Conservation (phyloP, 2,888 invertebrate genomes). For the Teinopalpus imperialis region DNA sequence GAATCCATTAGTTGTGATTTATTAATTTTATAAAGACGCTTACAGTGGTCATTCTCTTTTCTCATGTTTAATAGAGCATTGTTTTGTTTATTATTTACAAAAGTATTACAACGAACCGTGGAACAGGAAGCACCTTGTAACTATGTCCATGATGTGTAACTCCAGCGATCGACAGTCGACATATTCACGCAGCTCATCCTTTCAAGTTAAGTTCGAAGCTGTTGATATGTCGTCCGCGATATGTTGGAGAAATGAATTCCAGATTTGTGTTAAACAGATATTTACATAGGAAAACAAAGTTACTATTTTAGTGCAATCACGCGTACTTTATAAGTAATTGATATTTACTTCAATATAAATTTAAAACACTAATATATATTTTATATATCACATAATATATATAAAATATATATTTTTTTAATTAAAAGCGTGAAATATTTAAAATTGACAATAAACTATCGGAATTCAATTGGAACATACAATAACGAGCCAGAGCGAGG, state of each 20-base stretch:
- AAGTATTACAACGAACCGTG: too few species aligned
- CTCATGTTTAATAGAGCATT: too few species aligned
- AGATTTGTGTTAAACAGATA: constrained; percentile 4
- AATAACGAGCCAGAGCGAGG: constrained; percentile 32
- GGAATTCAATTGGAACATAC: constrained; percentile 21
- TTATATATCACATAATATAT: neutral
- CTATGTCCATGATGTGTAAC: constrained; percentile 4
- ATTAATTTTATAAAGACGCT: too few species aligned
- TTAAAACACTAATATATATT: neutral
- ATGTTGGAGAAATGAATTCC: constrained; percentile 2
- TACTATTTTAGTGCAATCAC: constrained; percentile 10
- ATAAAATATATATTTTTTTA: neutral
- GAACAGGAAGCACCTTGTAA: neutral
- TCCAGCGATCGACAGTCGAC: neutral
- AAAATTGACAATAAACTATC: neutral
- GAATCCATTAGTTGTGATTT: too few species aligned
- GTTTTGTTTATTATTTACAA: too few species aligned
- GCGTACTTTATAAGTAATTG: neutral
- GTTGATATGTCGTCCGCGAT: neutral
- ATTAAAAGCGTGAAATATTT: neutral
- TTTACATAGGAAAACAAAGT: constrained; percentile 3
- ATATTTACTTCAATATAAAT: too few species aligned
- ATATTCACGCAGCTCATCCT: neutral
- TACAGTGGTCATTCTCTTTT: too few species aligned
- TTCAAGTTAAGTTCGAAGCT: neutral